Percentiles rank a stretch among this genome's conserved stretches.
These are phyloP conservation scores for Aphis craccivora DNA, from an alignment of 1,140 invertebrate species.

Conservation along the genomic window DNA sequence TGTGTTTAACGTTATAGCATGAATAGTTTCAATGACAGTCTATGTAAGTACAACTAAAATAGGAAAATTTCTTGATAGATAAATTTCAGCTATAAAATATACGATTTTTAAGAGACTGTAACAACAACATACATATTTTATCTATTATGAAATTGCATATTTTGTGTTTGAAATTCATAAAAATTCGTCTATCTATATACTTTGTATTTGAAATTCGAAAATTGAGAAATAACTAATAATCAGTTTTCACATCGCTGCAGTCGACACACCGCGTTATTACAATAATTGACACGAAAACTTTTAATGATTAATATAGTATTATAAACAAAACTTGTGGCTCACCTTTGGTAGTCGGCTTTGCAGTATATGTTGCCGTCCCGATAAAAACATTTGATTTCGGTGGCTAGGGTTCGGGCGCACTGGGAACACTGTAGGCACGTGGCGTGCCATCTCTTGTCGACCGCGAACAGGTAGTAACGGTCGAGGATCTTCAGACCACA, in stretches of 20 bases:
- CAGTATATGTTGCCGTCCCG: constrained; percentile 95
- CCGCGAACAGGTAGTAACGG: constrained; percentile 85
- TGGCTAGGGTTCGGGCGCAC: constrained; percentile 87
- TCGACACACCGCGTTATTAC: neutral
- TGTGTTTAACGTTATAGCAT: too few relatives aligned
- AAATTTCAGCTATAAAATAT: neutral
- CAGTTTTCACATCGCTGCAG: too few relatives aligned
- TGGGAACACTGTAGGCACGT: constrained; percentile 90
- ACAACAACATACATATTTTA: neutral
- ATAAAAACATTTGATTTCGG: constrained; percentile 92
- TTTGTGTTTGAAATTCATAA: too few relatives aligned
- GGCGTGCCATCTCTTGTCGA: constrained; percentile 92
- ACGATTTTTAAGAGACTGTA: neutral
- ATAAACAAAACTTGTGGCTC: too few relatives aligned
- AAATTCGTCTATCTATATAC: too few relatives aligned
- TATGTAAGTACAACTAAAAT: too few relatives aligned
- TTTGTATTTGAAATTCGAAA: too few relatives aligned
- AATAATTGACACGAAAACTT: too few relatives aligned
- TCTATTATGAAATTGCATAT: neutral
- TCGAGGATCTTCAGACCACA: constrained; percentile 85
- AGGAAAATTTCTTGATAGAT: too few relatives aligned
- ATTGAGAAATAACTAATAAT: too few relatives aligned
- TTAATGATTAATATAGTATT: too few relatives aligned
- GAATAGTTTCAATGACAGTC: too few relatives aligned
- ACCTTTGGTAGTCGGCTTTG: constrained; percentile 98